A percentile compares a stretch with the other conserved stretches of the same genome.
Evolutionary conservation across 1,140 invertebrate species (phyloP).

Genomic region (Gryllus bimaculatus): DNA sequence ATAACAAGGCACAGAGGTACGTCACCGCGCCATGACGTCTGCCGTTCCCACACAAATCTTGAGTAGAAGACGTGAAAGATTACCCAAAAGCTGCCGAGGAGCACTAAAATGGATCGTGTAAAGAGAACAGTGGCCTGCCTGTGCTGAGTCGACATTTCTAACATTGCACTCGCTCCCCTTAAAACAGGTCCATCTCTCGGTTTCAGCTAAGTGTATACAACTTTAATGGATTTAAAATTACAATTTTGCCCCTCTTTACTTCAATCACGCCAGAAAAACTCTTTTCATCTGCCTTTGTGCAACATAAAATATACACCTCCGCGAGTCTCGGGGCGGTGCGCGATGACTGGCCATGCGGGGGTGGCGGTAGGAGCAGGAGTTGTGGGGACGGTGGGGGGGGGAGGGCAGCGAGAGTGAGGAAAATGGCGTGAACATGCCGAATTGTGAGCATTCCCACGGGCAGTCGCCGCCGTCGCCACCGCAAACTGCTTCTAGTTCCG

Average conservation of each 20-base stretch:
- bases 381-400: too few species aligned
- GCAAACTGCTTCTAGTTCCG: too few species aligned
- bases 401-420: neutral
- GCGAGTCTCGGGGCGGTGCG: neutral
- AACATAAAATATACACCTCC: neutral
- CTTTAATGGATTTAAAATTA: slow-evolving; percentile 6
- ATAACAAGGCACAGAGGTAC: too few species aligned
- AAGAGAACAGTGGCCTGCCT: neutral
- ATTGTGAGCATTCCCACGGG: neutral
- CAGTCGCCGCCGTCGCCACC: too few species aligned
- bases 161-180: neutral
- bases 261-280: neutral
- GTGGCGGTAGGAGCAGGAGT: neutral
- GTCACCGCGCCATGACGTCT: too few species aligned
- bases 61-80: neutral
- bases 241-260: neutral
- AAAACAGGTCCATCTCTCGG: neutral
- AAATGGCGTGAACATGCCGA: neutral
- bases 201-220: neutral
- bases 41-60: too few species aligned
- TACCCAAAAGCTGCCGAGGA: neutral
- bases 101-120: neutral
- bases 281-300: neutral
- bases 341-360: neutral
- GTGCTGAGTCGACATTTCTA: neutral